These are phyloP conservation scores for Tenthredo distinguenda DNA, from an alignment of 2,888 invertebrate species.

Conservation along the genomic window DNA sequence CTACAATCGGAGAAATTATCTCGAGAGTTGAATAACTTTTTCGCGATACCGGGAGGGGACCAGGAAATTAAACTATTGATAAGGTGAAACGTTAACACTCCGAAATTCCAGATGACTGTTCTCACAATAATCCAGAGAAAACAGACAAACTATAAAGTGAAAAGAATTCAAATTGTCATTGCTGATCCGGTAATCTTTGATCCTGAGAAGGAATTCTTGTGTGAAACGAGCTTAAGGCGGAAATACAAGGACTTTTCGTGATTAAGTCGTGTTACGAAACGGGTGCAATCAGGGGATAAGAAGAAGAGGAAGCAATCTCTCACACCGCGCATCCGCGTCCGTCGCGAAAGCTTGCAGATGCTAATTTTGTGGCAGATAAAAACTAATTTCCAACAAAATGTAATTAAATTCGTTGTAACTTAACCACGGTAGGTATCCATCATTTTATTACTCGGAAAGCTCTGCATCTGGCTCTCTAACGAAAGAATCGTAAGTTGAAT, in stretches of 20 bases:
- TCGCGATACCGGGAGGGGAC: neutral
- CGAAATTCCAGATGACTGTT: neutral
- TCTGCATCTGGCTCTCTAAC: neutral
- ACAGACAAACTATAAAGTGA: neutral
- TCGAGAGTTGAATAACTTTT: neutral
- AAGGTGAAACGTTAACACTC: neutral
- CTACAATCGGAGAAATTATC: neutral
- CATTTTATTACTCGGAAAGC: neutral
- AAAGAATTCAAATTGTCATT: neutral
- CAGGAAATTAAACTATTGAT: neutral
- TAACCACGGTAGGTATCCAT: neutral
- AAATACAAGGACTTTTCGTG: neutral
- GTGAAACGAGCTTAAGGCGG: neutral
- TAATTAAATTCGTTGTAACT: constrained; percentile 38
- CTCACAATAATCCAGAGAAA: neutral
- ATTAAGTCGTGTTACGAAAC: neutral
- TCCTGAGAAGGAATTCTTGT: neutral
- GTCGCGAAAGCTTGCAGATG: constrained; percentile 1
- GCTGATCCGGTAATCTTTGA: neutral
- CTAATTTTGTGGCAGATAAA: constrained; percentile 35
- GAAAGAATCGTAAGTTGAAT: neutral
- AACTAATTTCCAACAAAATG: constrained; percentile 37
- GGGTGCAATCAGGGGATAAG: constrained; percentile 2
- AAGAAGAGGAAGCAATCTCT: neutral
- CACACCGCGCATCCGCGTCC: neutral